phyloP scores from a whole-genome alignment of 2,797 vertebrate species.

The Cephalopachus bancanus region DNA sequence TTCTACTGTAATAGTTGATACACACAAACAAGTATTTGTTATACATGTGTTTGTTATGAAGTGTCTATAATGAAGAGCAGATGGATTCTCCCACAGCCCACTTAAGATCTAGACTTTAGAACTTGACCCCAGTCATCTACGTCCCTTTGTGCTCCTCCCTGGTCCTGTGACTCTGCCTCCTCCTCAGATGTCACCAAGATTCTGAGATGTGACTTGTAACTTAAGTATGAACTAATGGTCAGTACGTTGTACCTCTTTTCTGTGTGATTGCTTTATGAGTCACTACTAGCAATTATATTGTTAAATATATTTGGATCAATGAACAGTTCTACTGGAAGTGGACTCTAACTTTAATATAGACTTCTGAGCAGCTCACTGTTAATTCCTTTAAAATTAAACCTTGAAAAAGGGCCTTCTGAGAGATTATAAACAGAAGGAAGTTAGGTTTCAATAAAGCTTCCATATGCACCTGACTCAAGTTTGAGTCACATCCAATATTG shows the following conservation, averaged over 20 bases:
- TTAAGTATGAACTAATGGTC: background rate
- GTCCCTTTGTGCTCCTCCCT: too few relatives aligned
- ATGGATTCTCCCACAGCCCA: background rate
- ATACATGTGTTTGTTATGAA: background rate
- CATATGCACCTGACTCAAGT: background rate
- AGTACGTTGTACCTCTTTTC: background rate
- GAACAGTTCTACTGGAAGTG: constrained; percentile 24
- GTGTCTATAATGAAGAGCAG: background rate
- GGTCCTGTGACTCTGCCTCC: background rate
- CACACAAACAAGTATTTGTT: background rate
- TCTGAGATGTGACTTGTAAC: background rate
- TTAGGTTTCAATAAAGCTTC: constrained; percentile 60
- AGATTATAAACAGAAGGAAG: constrained; percentile 51
- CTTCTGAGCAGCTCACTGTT: constrained; percentile 46
- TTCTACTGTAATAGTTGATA: background rate
- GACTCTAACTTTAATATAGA: constrained; percentile 34
- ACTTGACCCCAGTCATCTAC: background rate
- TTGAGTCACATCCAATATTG: constrained; percentile 62
- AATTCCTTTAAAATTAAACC: constrained; percentile 76
- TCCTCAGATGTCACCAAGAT: background rate
- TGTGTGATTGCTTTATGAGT: background rate
- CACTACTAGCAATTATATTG: background rate
- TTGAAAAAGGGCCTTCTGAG: background rate
- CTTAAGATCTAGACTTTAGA: constrained; percentile 9
- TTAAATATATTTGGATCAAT: background rate